phyloP scores from a whole-genome alignment of 2,888 invertebrate genomes.

The Nowickia ferox region DNA sequence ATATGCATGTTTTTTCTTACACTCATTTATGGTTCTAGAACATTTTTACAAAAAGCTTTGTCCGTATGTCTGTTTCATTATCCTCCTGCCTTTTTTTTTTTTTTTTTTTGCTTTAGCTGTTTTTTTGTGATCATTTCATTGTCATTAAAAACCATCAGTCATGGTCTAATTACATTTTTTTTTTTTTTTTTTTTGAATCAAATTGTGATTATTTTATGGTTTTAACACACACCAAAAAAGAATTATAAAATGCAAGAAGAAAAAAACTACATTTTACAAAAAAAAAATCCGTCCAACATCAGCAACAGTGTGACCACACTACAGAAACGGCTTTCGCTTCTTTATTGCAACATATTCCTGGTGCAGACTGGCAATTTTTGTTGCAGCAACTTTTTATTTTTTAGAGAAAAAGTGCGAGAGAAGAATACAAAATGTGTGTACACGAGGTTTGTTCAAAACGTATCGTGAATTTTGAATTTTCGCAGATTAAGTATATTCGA shows the following conservation, averaged over 20 bases:
- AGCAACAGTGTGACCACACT: conserved; percentile 27
- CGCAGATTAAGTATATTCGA: no score
- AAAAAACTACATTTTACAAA: conserved; percentile 5
- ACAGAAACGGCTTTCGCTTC: no score
- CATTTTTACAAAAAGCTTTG: background rate
- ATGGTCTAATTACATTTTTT: conserved; percentile 79
- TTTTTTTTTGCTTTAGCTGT: background rate
- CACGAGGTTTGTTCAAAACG: no score
- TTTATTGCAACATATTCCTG: no score
- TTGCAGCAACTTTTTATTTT: no score
- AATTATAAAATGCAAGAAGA: background rate
- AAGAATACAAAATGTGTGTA: no score
- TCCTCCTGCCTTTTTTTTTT: conserved; percentile 49
- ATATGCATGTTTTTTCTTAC: background rate
- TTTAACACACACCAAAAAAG: conserved; percentile 38
- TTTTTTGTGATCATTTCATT: conserved; percentile 63
- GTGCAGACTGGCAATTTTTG: no score
- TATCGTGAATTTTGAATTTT: no score
- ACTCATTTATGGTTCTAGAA: conserved; percentile 4
- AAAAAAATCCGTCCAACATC: conserved; percentile 21
- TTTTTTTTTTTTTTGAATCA: conserved; percentile 38
- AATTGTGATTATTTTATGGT: conserved; percentile 48
- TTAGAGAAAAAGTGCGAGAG: no score
- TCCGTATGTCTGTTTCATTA: conserved; percentile 10
- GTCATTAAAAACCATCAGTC: conserved; percentile 75